A percentile compares a stretch with the other conserved stretches of the same genome.
Conservation (phyloP, 2,113 vertebrate genomes). For the Phycodurus eques region DNA sequence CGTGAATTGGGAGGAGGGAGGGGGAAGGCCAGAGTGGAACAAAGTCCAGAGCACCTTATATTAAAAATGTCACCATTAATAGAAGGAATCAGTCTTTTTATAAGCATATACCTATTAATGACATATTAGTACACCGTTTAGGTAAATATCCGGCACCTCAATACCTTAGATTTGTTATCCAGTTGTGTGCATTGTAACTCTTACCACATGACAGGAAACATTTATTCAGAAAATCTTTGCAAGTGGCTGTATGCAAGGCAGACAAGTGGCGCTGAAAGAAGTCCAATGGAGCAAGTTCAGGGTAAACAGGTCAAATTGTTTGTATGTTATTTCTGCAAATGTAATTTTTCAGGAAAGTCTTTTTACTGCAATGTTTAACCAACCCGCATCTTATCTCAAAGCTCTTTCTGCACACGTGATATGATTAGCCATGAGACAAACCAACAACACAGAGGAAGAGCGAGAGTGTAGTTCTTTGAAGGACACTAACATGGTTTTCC, state of each 20-base stretch:
- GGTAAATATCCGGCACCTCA: background rate
- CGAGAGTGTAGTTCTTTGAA: slow-evolving; percentile 48
- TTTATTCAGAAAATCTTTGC: background rate
- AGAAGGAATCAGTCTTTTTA: background rate
- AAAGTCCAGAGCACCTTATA: slow-evolving; percentile 50
- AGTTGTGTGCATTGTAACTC: background rate
- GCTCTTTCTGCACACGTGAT: slow-evolving; percentile 50
- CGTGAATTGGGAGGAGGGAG: background rate
- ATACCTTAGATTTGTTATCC: no score
- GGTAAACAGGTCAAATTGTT: background rate
- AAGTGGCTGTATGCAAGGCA: background rate
- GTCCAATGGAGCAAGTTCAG: background rate
- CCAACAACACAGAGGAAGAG: slow-evolving; percentile 37
- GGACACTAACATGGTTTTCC: slow-evolving; percentile 32
- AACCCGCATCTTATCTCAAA: slow-evolving; percentile 62
- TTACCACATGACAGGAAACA: background rate
- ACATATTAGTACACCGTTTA: no score
- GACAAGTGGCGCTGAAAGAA: background rate
- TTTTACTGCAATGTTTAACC: slow-evolving; percentile 64
- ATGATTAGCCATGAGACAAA: slow-evolving; percentile 51
- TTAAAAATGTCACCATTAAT: slow-evolving; percentile 65
- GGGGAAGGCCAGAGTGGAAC: slow-evolving; percentile 5
- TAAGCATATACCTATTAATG: no score
- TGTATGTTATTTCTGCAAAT: background rate
- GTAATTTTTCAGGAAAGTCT: slow-evolving; percentile 11